Percentiles rank a stretch among this genome's conserved stretches.
phyloP scores from a whole-genome alignment of 2,113 vertebrate species.

The Cyanoliseus patagonus region DNA sequence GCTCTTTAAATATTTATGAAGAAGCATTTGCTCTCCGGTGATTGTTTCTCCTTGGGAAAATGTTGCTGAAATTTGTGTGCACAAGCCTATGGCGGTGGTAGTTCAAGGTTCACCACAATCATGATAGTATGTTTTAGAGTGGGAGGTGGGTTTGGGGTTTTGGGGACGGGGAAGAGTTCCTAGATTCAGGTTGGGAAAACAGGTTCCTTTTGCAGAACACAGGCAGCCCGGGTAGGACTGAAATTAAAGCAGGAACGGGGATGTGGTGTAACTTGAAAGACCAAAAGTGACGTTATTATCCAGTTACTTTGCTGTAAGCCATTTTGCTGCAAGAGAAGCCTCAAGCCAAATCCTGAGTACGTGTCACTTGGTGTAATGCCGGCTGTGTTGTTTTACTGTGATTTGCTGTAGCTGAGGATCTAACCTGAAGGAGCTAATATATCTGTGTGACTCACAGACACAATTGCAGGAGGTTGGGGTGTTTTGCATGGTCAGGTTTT shows the following conservation, averaged over 20 bases:
- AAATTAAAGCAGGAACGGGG: background rate
- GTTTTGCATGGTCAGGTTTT: slow-evolving; percentile 6
- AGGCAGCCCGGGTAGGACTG: background rate
- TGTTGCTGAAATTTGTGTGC: background rate
- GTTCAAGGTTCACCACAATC: background rate
- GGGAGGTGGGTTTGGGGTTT: background rate
- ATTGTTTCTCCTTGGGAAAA: background rate
- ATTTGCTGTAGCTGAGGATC: background rate
- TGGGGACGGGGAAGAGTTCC: background rate
- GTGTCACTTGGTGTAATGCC: background rate
- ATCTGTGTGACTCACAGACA: background rate
- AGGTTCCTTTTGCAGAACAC: background rate
- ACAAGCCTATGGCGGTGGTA: background rate
- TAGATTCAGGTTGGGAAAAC: background rate
- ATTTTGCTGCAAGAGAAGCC: background rate
- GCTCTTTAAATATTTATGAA: background rate
- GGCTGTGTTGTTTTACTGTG: background rate
- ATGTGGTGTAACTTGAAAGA: background rate
- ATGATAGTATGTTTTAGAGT: background rate
- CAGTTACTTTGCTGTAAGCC: background rate
- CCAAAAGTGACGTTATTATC: background rate
- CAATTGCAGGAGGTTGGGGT: background rate
- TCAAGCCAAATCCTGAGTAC: background rate
- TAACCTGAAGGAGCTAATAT: background rate
- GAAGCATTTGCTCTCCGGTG: background rate